Conservation (phyloP, 2,113 vertebrate genomes). For the Cryptomyrus ogoouensis region DNA sequence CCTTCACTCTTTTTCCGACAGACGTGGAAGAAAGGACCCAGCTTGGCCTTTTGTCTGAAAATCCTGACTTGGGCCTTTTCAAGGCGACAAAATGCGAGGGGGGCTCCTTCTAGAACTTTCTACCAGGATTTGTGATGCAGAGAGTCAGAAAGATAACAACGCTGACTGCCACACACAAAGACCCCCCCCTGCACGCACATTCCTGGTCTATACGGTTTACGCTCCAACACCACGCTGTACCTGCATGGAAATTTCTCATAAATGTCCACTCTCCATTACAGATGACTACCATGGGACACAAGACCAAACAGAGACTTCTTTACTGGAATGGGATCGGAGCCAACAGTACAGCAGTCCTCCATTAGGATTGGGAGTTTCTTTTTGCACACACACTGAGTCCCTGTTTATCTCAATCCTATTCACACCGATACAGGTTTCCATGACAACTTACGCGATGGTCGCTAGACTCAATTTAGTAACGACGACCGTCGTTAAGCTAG, state of each 20-base stretch:
- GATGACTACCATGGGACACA: background rate
- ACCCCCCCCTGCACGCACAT: background rate
- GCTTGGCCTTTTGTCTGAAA: conserved; percentile 23
- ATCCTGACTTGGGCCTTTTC: conserved; percentile 24
- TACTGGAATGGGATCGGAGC: background rate
- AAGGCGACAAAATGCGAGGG: conserved; percentile 14
- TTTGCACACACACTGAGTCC: background rate
- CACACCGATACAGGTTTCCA: background rate
- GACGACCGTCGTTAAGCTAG: background rate
- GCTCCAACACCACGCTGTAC: background rate
- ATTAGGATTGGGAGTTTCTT: background rate
- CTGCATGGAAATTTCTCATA: background rate
- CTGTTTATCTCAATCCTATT: background rate
- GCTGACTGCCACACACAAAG: conserved; percentile 9
- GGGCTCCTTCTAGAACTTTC: conserved; percentile 7
- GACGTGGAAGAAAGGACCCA: conserved; percentile 28
- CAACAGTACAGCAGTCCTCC: background rate
- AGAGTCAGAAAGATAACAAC: conserved; percentile 16
- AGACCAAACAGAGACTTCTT: background rate
- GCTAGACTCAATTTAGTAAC: background rate
- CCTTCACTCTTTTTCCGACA: conserved; percentile 29
- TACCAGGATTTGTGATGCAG: background rate
- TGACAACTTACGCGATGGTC: background rate
- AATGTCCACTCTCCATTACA: background rate
- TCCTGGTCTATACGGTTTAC: background rate